Conservation (phyloP, 2,113 vertebrate species). For the Laticauda colubrina region DNA sequence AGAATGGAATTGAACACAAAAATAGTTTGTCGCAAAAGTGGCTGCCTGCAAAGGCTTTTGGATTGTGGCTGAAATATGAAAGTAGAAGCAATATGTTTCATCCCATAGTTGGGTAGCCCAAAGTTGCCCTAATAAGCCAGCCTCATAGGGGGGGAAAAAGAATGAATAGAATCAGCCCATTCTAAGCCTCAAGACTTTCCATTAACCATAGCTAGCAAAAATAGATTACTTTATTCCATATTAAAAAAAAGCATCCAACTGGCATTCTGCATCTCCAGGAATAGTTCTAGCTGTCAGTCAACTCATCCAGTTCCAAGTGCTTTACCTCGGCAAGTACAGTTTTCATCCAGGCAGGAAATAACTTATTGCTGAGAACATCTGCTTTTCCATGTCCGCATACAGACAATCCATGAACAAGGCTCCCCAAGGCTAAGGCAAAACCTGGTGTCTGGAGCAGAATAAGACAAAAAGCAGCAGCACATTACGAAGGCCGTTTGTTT, state of each 20-base stretch:
- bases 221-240: background rate
- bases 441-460: constrained; percentile 79
- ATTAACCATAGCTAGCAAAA: background rate
- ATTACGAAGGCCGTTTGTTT: background rate
- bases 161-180: background rate
- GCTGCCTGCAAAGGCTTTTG: too few relatives aligned
- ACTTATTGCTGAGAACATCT: constrained; percentile 79
- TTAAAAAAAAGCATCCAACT: background rate
- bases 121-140: too few relatives aligned
- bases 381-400: constrained; percentile 89
- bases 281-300: background rate
- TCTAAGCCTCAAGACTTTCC: background rate
- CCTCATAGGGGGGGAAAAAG: background rate
- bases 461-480: constrained; percentile 21
- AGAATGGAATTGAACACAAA: background rate
- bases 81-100: too few relatives aligned
- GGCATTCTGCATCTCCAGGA: background rate
- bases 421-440: constrained; percentile 89
- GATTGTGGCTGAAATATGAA: too few relatives aligned
- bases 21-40: too few relatives aligned
- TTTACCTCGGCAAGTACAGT: constrained; percentile 85
- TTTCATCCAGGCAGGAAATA: constrained; percentile 89
- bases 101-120: too few relatives aligned
- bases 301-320: background rate
- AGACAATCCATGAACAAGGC: constrained; percentile 83